Conservation (phyloP, 2,888 invertebrate species). For the Cerceris ruficornis region DNA sequence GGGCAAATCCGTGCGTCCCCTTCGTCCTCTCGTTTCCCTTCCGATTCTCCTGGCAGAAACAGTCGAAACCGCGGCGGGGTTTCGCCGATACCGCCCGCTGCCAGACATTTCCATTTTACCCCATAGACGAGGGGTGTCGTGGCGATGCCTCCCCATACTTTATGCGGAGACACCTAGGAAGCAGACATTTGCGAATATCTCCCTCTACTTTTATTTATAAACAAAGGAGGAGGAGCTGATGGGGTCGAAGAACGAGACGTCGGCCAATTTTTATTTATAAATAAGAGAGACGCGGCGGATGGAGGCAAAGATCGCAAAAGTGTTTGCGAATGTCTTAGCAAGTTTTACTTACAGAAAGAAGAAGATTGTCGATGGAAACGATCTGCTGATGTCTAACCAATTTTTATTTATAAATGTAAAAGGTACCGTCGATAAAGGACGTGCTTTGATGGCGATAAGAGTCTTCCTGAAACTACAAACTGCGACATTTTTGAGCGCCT, state of each 20-base stretch:
- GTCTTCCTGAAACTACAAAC: too few relatives aligned
- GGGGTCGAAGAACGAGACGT: conserved; percentile 45
- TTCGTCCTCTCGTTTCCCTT: conserved; percentile 23
- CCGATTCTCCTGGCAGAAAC: conserved; percentile 30
- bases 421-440: too few relatives aligned
- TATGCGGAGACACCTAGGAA: conserved; percentile 54
- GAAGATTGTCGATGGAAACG: too few relatives aligned
- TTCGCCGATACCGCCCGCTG: conserved; percentile 73
- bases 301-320: too few relatives aligned
- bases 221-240: conserved; percentile 53
- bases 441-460: too few relatives aligned
- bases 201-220: conserved; percentile 57
- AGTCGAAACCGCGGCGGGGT: conserved; percentile 71
- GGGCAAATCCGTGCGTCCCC: conserved; percentile 45
- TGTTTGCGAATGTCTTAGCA: too few relatives aligned
- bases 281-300: too few relatives aligned
- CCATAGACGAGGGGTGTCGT: conserved; percentile 55
- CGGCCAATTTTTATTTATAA: not conserved
- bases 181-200: conserved; percentile 33
- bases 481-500: too few relatives aligned
- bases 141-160: conserved; percentile 52
- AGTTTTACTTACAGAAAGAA: too few relatives aligned
- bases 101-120: conserved; percentile 76
- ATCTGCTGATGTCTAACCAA: too few relatives aligned
- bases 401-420: too few relatives aligned